Percentiles rank a stretch among this genome's conserved stretches.
These are phyloP conservation scores for Psammodynastes pulverulentus DNA, from an alignment of 2,113 vertebrate genomes.

Conservation along the genomic window DNA sequence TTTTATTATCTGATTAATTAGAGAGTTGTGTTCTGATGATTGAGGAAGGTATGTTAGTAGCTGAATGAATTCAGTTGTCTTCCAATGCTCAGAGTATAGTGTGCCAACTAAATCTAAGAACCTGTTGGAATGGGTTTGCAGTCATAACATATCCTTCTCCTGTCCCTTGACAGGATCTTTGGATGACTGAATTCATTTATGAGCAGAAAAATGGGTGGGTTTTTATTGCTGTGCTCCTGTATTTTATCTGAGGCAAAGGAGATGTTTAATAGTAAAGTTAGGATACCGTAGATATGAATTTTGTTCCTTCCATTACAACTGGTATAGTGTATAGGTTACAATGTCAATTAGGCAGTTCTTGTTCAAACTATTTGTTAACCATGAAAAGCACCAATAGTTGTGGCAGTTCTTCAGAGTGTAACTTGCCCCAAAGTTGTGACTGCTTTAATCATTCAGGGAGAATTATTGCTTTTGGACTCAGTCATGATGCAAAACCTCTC, in stretches of 20 bases:
- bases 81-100: not conserved
- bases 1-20: not conserved
- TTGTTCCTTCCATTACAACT: not conserved
- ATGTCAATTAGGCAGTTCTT: not conserved
- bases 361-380: not conserved
- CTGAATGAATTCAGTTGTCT: not conserved
- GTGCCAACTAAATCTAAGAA: not conserved
- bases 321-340: not conserved
- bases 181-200: not conserved
- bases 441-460: not conserved
- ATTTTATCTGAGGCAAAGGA: not conserved
- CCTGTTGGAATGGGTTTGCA: not conserved
- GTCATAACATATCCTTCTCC: not conserved
- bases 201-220: not conserved
- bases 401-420: not conserved
- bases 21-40: not conserved
- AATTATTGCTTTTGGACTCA: not conserved
- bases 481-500: not conserved
- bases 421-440: not conserved
- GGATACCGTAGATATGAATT: not conserved
- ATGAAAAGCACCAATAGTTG: not conserved
- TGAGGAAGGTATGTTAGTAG: not conserved
- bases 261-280: not conserved
- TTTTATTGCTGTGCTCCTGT: not conserved
- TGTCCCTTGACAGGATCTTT: not conserved